A percentile compares a stretch with the other conserved stretches of the same genome.
phyloP scores from a whole-genome alignment of 2,113 vertebrate genomes.

The Plectropomus leopardus region DNA sequence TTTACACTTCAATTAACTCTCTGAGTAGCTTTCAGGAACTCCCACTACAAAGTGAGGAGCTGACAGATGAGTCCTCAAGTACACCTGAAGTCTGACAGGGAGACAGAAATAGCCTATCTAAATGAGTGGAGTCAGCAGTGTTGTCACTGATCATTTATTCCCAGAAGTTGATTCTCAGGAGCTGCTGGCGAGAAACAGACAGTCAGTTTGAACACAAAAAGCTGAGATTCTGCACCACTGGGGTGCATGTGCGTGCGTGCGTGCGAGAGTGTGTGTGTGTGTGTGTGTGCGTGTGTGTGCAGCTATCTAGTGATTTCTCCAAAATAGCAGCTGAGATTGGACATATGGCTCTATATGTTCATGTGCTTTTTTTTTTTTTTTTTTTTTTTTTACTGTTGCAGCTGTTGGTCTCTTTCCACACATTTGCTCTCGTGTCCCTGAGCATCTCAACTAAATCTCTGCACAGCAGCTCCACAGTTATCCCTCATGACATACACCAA shows the following conservation, averaged over 20 bases:
- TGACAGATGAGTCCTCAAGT: slow-evolving; percentile 32
- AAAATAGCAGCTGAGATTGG: neutral
- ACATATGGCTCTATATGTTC: neutral
- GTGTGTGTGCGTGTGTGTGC: neutral
- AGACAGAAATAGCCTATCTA: slow-evolving; percentile 55
- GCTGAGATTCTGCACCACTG: neutral
- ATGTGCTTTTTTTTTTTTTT: neutral
- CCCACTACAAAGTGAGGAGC: neutral
- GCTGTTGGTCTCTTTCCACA: neutral
- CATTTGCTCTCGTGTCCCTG: neutral
- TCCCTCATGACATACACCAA: neutral
- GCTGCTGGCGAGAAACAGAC: slow-evolving; percentile 16
- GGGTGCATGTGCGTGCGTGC: neutral
- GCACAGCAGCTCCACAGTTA: neutral
- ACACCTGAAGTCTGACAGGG: slow-evolving; percentile 35
- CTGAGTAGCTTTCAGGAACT: slow-evolving; percentile 39
- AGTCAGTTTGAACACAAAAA: neutral
- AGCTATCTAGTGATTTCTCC: too few relatives aligned
- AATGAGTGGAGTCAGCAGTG: slow-evolving; percentile 36
- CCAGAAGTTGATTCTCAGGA: slow-evolving; percentile 43
- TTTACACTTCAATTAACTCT: neutral
- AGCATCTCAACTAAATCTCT: neutral
- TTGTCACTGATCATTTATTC: slow-evolving; percentile 55
- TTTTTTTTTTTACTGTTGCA: neutral
- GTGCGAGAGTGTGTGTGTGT: neutral